Conservation (phyloP, 2,113 vertebrate species). For the Theristicus caerulescens region DNA sequence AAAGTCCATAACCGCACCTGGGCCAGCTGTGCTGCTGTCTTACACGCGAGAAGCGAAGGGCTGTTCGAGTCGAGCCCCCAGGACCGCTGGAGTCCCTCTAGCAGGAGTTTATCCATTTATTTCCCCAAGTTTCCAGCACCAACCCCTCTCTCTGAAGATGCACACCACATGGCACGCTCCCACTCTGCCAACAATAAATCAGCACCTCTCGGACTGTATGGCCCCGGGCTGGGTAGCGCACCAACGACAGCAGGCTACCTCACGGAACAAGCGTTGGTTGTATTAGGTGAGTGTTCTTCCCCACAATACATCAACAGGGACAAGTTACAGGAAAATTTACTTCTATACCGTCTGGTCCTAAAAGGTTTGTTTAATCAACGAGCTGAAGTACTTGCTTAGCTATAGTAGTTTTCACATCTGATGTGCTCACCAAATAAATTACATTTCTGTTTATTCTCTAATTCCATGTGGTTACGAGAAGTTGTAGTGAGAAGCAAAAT, state of each 20-base stretch:
- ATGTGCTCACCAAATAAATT: neutral
- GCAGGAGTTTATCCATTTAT: constrained; percentile 64
- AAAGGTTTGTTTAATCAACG: neutral
- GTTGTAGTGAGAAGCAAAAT: neutral
- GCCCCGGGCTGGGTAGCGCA: neutral
- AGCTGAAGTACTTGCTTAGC: neutral
- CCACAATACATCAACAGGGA: neutral
- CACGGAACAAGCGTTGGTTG: constrained; percentile 57
- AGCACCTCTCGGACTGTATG: constrained; percentile 11
- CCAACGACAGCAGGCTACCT: constrained; percentile 37
- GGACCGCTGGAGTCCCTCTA: neutral
- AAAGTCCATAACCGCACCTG: neutral
- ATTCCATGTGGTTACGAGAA: neutral
- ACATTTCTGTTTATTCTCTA: neutral
- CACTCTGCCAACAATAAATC: constrained; percentile 67
- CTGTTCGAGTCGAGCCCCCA: constrained; percentile 64
- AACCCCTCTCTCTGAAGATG: constrained; percentile 50
- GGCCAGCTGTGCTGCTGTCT: neutral
- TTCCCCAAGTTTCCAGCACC: constrained; percentile 73
- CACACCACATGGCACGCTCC: neutral
- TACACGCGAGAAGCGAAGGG: neutral
- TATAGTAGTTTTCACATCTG: neutral
- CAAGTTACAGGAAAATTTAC: neutral
- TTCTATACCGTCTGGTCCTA: neutral
- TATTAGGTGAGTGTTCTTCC: neutral